Evolutionary conservation across 2,888 invertebrate species (phyloP), one percentile per base, ranked within the genome.

Genomic region (Hartigia nigra): DNA sequence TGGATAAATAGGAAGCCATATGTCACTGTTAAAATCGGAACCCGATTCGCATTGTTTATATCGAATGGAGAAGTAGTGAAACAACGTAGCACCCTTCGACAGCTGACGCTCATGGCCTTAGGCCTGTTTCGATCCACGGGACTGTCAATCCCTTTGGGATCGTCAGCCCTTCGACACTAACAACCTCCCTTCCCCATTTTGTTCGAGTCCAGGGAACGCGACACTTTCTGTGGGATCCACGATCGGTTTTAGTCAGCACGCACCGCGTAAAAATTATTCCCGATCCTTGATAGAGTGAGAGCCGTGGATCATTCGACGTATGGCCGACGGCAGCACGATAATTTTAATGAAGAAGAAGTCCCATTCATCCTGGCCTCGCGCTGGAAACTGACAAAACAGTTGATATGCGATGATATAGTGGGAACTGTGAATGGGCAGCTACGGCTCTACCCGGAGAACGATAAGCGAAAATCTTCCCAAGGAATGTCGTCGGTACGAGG

Each of bases 351-450:
- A 89, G 87, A 89, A 89, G 86, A 90, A 90, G 87, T 88, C 87
- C 88, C 88, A 90, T 90, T 89, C 89, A 90, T 90, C 84, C 81
- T 78, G 78, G 81, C 83, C 79, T 83, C 79, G 78, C 81, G 85
- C 83, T 82, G 81, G 82, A 86, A 90, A 90, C 90, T 90, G 90
- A 90, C 90, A 90, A 90, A 90, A 90, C 90, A 90, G 90, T 90
- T 90, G 90, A 90, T 90, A 89, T 87, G 87, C 86, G 81, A 82
- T 86, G 89, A 89, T 88, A 90, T 88, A 88, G 88, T 85, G 81
- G 81, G 81, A 85, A 87, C 86, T 89, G 87, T 87, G 88, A 89
- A 90, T 89, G 87, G 84, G 87, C 86, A 82, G 72, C 31, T 83
- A 74, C 74, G 77, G 82, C 76, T 81, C 23, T 55, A n/a, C 23